Conservation (phyloP, 2,113 vertebrate genomes). For the Lanius ludovicianus region DNA sequence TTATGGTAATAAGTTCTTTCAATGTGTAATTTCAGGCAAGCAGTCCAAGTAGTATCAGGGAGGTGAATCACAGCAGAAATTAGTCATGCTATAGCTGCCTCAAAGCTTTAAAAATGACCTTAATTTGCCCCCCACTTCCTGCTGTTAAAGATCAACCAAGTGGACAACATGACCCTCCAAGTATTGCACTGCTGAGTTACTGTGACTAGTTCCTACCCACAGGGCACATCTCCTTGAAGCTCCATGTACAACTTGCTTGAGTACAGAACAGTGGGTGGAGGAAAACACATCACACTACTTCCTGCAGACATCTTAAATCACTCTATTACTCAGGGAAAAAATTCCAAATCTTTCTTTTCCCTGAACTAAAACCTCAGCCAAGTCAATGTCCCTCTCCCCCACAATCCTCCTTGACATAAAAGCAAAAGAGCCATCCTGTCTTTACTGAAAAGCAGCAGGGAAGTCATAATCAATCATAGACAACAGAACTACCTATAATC, state of each 20-base stretch:
- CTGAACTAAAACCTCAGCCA: not conserved
- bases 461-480: not conserved
- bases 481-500: not conserved
- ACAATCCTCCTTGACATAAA: not conserved
- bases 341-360: not conserved
- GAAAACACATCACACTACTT: not conserved
- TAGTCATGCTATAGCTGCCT: constrained; percentile 21
- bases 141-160: not conserved
- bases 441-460: not conserved
- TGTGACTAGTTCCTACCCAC: not conserved
- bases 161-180: not conserved
- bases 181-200: not conserved
- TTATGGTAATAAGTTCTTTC: not conserved
- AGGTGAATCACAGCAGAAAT: constrained; percentile 48
- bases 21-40: not conserved
- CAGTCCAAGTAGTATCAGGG: not conserved
- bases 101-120: not conserved
- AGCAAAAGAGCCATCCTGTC: not conserved
- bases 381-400: not conserved
- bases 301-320: not conserved
- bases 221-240: not conserved
- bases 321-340: not conserved
- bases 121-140: not conserved
- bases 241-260: not conserved
- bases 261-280: not conserved